A percentile compares a stretch with the other conserved stretches of the same genome.
These are phyloP conservation scores for Drosophila subpulchrella DNA, from an alignment of 1,140 invertebrate genomes.

Conservation along the genomic window DNA sequence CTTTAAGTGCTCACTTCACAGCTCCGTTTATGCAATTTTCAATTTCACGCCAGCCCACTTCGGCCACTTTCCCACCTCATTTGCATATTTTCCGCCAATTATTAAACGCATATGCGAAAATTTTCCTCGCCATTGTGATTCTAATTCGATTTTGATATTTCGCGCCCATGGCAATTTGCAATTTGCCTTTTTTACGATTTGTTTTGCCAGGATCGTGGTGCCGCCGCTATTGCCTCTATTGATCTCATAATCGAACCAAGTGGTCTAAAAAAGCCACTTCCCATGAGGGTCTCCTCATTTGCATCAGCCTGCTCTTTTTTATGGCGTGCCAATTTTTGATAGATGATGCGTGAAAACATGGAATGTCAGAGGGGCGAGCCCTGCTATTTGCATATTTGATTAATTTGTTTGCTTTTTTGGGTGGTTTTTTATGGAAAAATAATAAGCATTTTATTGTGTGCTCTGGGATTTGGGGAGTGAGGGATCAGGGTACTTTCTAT, in stretches of 20 bases:
- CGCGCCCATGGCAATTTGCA: constrained; percentile 67
- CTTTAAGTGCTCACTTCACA: constrained; percentile 9
- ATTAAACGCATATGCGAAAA: constrained; percentile 72
- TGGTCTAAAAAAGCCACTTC: constrained; percentile 44
- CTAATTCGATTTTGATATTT: constrained; percentile 71
- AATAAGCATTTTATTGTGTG: constrained; percentile 70
- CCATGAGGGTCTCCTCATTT: constrained; percentile 58
- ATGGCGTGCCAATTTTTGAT: constrained; percentile 75
- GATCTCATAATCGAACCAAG: constrained; percentile 73
- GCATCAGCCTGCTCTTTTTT: constrained; percentile 64
- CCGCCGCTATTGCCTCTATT: constrained; percentile 52
- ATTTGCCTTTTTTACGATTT: constrained; percentile 80
- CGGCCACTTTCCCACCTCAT: constrained; percentile 47
- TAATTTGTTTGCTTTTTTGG: constrained; percentile 78
- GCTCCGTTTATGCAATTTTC: constrained; percentile 28
- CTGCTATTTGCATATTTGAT: constrained; percentile 79
- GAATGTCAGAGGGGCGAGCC: constrained; percentile 1
- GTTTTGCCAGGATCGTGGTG: constrained; percentile 55
- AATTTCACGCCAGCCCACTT: constrained; percentile 26
- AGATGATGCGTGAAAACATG: constrained; percentile 72
- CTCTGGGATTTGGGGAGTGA: constrained; percentile 2
- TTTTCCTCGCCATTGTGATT: constrained; percentile 52
- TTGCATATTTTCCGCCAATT: constrained; percentile 80
- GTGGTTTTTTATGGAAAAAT: constrained; percentile 80
- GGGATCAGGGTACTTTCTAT: constrained; percentile 9